Conservation (phyloP, 1,140 invertebrate species). For the Ips nitidus region DNA sequence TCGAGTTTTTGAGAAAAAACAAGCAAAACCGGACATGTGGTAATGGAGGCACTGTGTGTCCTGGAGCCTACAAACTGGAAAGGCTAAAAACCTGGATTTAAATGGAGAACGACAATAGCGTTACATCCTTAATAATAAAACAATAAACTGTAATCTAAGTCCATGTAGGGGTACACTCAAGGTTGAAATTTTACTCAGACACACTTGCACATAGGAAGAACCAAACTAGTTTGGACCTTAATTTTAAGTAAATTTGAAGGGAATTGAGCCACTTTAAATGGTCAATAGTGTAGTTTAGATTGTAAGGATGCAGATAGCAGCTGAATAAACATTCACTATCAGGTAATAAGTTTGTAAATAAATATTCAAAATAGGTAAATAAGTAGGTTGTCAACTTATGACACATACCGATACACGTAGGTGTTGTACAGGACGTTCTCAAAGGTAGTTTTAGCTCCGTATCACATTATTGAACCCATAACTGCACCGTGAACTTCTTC, state of each 20-base stretch:
- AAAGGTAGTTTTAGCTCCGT: background rate
- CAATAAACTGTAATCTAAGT: constrained; percentile 28
- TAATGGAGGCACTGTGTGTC: too few species aligned
- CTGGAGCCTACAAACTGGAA: too few species aligned
- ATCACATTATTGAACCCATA: constrained; percentile 15
- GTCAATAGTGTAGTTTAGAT: background rate
- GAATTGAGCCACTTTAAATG: too few species aligned
- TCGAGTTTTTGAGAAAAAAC: too few species aligned
- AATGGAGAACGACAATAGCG: constrained; percentile 12
- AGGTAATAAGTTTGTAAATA: constrained; percentile 25
- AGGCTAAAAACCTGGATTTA: background rate
- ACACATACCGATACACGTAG: constrained; percentile 31
- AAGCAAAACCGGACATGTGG: too few species aligned
- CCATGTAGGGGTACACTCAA: constrained; percentile 31
- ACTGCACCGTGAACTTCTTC: background rate
- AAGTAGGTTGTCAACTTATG: constrained; percentile 37
- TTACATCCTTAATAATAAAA: constrained; percentile 18
- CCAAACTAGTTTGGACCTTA: background rate
- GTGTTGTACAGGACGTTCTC: background rate
- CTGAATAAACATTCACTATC: constrained; percentile 10
- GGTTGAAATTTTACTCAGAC: constrained; percentile 16
- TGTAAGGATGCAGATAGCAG: background rate
- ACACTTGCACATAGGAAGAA: background rate
- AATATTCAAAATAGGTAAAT: constrained; percentile 36
- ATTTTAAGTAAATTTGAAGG: background rate